Percentiles rank a stretch among this genome's conserved stretches.
Evolutionary conservation across 2,113 vertebrate genomes (phyloP).

Genomic region (Silurus asotus): DNA sequence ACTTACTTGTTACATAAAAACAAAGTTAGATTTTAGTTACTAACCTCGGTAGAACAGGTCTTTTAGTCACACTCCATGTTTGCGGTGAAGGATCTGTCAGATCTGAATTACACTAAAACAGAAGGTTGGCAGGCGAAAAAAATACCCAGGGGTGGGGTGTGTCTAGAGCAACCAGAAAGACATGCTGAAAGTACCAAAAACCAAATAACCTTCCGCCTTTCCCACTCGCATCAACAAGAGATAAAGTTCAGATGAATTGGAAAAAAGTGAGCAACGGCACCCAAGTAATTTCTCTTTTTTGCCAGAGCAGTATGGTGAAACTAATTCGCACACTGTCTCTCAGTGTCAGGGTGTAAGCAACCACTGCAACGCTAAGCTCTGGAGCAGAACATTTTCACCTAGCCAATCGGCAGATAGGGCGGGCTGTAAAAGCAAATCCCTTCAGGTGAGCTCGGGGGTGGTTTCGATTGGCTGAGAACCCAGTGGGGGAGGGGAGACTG

Average conservation of each 20-base stretch:
- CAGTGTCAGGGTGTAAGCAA: constrained; percentile 72
- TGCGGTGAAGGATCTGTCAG: constrained; percentile 57
- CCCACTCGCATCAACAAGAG: constrained; percentile 53
- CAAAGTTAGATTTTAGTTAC: constrained; percentile 57
- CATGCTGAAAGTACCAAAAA: constrained; percentile 59
- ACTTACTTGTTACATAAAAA: too few species aligned
- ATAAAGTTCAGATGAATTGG: constrained; percentile 61
- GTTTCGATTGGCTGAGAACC: constrained; percentile 63
- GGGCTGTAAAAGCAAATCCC: constrained; percentile 67
- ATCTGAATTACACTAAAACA: constrained; percentile 54
- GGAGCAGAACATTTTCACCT: constrained; percentile 62
- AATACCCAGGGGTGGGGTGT: constrained; percentile 72
- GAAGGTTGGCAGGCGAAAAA: constrained; percentile 48
- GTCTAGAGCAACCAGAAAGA: constrained; percentile 54
- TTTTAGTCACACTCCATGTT: constrained; percentile 71
- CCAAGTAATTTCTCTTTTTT: constrained; percentile 59
- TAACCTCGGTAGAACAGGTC: constrained; percentile 70
- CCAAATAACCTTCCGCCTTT: constrained; percentile 54
- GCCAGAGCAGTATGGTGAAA: neutral
- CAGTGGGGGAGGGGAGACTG: constrained; percentile 64
- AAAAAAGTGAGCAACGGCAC: constrained; percentile 67
- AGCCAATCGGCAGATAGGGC: constrained; percentile 70
- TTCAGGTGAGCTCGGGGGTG: constrained; percentile 71
- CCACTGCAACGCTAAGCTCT: constrained; percentile 69
- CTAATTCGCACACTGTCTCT: constrained; percentile 67